These are phyloP conservation scores for Bufotes viridis DNA, from an alignment of 2,797 vertebrate species.

Conservation along the genomic window DNA sequence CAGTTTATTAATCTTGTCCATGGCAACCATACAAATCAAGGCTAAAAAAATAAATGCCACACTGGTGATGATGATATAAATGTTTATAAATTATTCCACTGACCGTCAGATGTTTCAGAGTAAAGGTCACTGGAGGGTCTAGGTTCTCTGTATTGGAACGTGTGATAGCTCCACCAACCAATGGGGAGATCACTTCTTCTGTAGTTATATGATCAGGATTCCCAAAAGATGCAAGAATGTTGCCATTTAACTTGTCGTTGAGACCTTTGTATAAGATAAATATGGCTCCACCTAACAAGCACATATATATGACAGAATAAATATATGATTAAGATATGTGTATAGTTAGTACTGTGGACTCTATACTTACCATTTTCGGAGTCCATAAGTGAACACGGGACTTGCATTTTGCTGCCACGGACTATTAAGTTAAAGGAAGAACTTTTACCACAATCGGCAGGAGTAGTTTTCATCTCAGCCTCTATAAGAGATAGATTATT, in stretches of 20 bases:
- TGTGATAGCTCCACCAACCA: constrained; percentile 38
- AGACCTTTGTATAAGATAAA: constrained; percentile 37
- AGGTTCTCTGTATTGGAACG: not conserved
- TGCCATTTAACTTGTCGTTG: not conserved
- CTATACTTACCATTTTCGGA: not conserved
- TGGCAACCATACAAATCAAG: not conserved
- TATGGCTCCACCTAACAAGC: constrained; percentile 40
- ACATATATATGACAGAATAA: not conserved
- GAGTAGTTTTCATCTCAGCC: constrained; percentile 11
- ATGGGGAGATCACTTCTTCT: not conserved
- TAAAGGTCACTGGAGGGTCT: constrained; percentile 35
- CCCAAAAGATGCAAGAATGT: not conserved
- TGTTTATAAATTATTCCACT: not conserved
- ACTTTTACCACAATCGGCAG: not conserved
- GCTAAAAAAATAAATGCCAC: not conserved
- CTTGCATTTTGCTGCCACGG: not conserved
- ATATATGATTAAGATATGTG: not conserved
- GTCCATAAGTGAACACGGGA: constrained; percentile 18
- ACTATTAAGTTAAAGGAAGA: not conserved
- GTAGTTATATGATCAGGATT: not conserved
- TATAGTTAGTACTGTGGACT: not conserved
- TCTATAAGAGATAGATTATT: constrained; percentile 2
- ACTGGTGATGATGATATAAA: not conserved
- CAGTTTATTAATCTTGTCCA: not conserved
- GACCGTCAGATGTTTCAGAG: constrained; percentile 20